These are phyloP conservation scores for Aleiodes testaceus DNA, from an alignment of 2,888 invertebrate genomes.

Conservation along the genomic window DNA sequence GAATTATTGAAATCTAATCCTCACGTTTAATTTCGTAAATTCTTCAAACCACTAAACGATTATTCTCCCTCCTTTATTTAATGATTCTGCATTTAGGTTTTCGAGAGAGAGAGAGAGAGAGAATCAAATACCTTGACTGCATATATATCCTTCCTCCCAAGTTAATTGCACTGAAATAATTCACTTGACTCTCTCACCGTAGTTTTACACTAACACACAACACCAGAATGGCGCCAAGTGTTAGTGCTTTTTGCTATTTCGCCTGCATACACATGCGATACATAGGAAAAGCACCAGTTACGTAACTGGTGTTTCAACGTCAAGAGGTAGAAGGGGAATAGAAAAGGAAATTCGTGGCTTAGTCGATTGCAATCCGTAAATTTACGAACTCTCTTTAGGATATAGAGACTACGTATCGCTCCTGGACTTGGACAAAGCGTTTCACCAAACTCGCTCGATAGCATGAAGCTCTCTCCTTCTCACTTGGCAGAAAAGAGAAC, in stretches of 20 bases:
- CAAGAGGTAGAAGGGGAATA: not conserved
- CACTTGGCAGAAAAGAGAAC: too few relatives aligned
- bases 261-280: not conserved
- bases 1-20: too few relatives aligned
- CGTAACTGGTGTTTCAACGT: not conserved
- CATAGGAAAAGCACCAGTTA: not conserved
- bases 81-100: not conserved
- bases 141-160: slow-evolving; percentile 38
- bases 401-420: slow-evolving; percentile 42
- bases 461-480: not conserved
- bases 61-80: not conserved
- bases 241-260: slow-evolving; percentile 11
- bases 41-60: too few relatives aligned
- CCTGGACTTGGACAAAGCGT: slow-evolving; percentile 44
- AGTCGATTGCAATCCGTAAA: slow-evolving; percentile 42
- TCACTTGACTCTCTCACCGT: slow-evolving; percentile 18
- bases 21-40: too few relatives aligned
- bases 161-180: slow-evolving; percentile 46
- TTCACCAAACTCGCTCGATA: slow-evolving; percentile 31
- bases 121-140: slow-evolving; percentile 7
- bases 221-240: not conserved
- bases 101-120: not conserved
- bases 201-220: not conserved
- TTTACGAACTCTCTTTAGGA: slow-evolving; percentile 45
- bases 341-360: slow-evolving; percentile 34